Evolutionary conservation across 2,113 vertebrate species (phyloP).

Genomic region (Pampusana beccarii): DNA sequence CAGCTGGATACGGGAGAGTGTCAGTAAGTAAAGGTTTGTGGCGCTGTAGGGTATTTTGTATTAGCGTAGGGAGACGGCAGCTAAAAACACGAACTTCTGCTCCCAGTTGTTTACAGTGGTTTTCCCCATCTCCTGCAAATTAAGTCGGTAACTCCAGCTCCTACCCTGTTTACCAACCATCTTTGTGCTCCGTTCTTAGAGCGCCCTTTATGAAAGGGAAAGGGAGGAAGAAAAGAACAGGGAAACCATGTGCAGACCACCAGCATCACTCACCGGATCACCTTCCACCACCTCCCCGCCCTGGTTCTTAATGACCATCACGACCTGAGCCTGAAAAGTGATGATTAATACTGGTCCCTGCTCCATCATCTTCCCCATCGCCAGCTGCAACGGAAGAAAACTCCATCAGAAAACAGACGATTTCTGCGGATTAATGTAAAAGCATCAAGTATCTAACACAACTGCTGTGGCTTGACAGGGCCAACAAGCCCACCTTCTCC

Average conservation of each 20-base stretch:
- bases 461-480: background rate
- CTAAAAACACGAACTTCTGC: too few relatives aligned
- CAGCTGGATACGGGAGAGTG: background rate
- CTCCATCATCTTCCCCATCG: conserved; percentile 99
- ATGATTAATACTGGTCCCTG: conserved; percentile 95
- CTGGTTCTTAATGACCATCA: conserved; percentile 89
- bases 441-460: background rate
- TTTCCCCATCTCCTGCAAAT: too few relatives aligned
- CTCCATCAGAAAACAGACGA: background rate
- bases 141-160: too few relatives aligned
- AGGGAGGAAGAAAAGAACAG: too few relatives aligned
- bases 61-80: background rate
- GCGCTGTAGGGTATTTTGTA: rapidly evolving
- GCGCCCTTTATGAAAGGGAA: too few relatives aligned
- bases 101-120: too few relatives aligned
- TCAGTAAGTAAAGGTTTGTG: rapidly evolving
- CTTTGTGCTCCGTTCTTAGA: too few relatives aligned
- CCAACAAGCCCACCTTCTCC: background rate
- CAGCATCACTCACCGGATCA: conserved; percentile 83
- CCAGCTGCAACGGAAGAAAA: conserved; percentile 77
- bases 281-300: conserved; percentile 93
- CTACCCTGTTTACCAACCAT: too few relatives aligned
- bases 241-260: rapidly evolving
- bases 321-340: conserved; percentile 96
- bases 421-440: background rate